phyloP scores from a whole-genome alignment of 2,113 vertebrate species.

The Haplochromis burtoni region DNA sequence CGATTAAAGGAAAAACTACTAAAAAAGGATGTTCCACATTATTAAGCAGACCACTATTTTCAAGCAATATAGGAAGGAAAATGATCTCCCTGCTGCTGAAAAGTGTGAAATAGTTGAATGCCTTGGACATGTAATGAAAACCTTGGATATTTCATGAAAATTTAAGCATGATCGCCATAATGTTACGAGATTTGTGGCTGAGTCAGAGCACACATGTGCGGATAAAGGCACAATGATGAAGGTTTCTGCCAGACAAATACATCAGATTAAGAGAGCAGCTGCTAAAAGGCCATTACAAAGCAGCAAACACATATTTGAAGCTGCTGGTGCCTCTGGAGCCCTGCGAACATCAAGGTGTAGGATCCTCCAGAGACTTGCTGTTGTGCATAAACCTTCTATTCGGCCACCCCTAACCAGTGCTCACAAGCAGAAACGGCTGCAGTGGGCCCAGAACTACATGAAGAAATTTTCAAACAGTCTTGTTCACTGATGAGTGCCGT shows the following conservation, averaged over 20 bases:
- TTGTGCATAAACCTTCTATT: too few relatives aligned
- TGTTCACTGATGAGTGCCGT: fast-evolving
- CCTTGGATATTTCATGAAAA: fast-evolving
- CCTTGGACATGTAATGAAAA: fast-evolving
- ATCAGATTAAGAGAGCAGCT: fast-evolving
- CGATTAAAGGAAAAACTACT: not conserved
- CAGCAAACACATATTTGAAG: not conserved
- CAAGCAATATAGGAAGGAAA: not conserved
- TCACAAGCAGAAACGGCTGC: too few relatives aligned
- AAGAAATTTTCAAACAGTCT: too few relatives aligned
- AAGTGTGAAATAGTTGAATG: not conserved
- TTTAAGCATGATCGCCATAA: not conserved
- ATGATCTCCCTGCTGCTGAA: not conserved
- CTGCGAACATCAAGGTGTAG: too few relatives aligned
- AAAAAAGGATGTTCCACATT: not conserved
- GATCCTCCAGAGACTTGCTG: too few relatives aligned
- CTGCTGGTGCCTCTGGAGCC: not conserved
- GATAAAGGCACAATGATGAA: not conserved
- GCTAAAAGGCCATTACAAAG: not conserved
- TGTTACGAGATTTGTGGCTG: not conserved
- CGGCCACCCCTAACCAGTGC: fast-evolving
- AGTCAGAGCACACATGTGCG: fast-evolving
- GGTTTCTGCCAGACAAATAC: not conserved
- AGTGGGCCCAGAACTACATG: too few relatives aligned
- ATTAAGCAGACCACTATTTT: not conserved